Evolutionary conservation across 2,888 invertebrate genomes (phyloP), one percentile per base, ranked within the genome.

Genomic region (Eilema griseolum): DNA sequence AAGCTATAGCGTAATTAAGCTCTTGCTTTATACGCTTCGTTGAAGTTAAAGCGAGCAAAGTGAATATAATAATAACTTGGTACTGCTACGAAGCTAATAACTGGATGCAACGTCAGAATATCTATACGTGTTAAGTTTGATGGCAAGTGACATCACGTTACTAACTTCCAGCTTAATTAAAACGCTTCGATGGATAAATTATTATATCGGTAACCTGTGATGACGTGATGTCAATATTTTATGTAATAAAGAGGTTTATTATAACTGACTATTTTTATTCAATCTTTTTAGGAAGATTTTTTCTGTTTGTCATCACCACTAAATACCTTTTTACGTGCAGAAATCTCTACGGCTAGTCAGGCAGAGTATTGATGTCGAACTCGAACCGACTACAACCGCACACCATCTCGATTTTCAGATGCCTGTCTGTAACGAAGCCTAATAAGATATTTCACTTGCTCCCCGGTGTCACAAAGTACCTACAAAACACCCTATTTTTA

Each of bases 161-260:
- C 88, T 88, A 87, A 88, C 86, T 82, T 82, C 84, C 75, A 75
- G 82, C 83, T 86, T 89, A 89, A 91, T 91, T 89, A 90, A 88
- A 89, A 86, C 84, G 86, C 82, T 78, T 80, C 84, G 82, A 81
- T 82, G 83, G 85, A 86, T 88, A 84, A 84, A 85, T 86, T 85
- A 85, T 83, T 83, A 85, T 78, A 79, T 79, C 75, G 80, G 82
- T 81, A 82, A 76, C 61, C 67, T 61, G 66, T 66, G 68, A 79
- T 72, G 63, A 76, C 74, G 67, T 74, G 61, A 72, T 66, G 60
- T 70, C 79, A 71, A 79, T 81, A 67, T 75, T 74, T 68, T 26
- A 61, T 63, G 20, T 81, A 80, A 82, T 79, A 67, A 79, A 77
- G 78, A 68, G 63, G 71, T 72, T 75, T 65, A 62, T 75, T 65